Evolutionary conservation across 2,888 invertebrate genomes (phyloP).

Genomic region (Autographa gamma): DNA sequence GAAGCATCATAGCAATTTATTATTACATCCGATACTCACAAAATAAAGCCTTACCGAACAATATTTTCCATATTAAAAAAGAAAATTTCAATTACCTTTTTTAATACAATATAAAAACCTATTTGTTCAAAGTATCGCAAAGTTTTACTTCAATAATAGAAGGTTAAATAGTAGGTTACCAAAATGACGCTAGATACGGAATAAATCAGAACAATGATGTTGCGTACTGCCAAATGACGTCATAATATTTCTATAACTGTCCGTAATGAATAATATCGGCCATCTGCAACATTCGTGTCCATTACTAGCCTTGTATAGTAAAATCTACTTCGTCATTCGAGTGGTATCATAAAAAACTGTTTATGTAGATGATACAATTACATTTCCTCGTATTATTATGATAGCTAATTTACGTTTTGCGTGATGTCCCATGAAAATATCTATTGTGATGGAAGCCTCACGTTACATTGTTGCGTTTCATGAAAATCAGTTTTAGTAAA

Average conservation of each 20-base stretch:
- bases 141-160: background rate
- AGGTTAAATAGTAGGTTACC: background rate
- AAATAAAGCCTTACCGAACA: background rate
- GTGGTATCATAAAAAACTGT: slow-evolving; percentile 42
- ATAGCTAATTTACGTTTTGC: slow-evolving; percentile 63
- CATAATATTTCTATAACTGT: slow-evolving; percentile 49
- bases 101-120: background rate
- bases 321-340: slow-evolving; percentile 38
- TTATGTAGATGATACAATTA: slow-evolving; percentile 57
- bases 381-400: slow-evolving; percentile 53
- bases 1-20: background rate
- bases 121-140: background rate
- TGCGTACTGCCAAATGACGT: slow-evolving; percentile 49
- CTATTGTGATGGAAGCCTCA: slow-evolving; percentile 50
- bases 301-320: slow-evolving; percentile 45
- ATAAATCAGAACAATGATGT: slow-evolving; percentile 35
- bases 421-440: slow-evolving; percentile 56
- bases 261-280: slow-evolving; percentile 50
- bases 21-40: background rate
- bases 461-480: slow-evolving; percentile 55
- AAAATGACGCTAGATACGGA: slow-evolving; percentile 10
- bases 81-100: background rate
- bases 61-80: background rate
- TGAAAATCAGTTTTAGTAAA: slow-evolving; percentile 37
- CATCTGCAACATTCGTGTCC: slow-evolving; percentile 50